Conservation (phyloP, 2,888 invertebrate genomes). For the Drosophila subquinaria region DNA sequence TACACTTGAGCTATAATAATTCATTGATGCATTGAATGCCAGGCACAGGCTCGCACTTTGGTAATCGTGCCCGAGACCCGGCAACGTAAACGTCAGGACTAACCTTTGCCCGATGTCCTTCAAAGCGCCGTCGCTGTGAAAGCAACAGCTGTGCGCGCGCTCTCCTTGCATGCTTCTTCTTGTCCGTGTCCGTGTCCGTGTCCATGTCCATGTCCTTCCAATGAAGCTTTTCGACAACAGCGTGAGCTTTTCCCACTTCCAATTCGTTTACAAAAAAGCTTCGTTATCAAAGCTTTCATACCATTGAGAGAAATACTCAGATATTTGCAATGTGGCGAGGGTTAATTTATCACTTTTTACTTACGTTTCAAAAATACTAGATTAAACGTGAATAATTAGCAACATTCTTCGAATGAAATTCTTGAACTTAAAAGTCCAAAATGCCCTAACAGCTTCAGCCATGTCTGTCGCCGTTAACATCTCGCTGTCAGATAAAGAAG, state of each 20-base stretch:
- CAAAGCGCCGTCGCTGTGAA: slow-evolving; percentile 77
- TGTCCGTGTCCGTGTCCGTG: slow-evolving; percentile 1
- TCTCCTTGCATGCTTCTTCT: slow-evolving; percentile 28
- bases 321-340: slow-evolving; percentile 26
- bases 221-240: slow-evolving; percentile 38
- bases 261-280: slow-evolving; percentile 52
- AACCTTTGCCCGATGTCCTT: slow-evolving; percentile 78
- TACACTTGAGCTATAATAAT: slow-evolving; percentile 77
- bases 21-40: slow-evolving; percentile 74
- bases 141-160: slow-evolving; percentile 76
- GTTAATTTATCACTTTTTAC: slow-evolving; percentile 3
- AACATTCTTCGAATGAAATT: no score
- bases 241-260: slow-evolving; percentile 66
- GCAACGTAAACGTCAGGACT: slow-evolving; percentile 79
- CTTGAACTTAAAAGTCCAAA: background rate
- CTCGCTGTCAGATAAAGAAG: no score
- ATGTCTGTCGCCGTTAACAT: no score
- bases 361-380: no score
- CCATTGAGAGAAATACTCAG: slow-evolving; percentile 18
- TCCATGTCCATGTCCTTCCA: slow-evolving; percentile 44
- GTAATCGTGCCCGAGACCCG: slow-evolving; percentile 68
- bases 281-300: slow-evolving; percentile 64
- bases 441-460: background rate
- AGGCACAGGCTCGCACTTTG: slow-evolving; percentile 69
- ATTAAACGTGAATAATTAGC: no score